Base-by-base conservation (phyloP, 2,888 invertebrate species). In the Chrysodeixis includens region DNA sequence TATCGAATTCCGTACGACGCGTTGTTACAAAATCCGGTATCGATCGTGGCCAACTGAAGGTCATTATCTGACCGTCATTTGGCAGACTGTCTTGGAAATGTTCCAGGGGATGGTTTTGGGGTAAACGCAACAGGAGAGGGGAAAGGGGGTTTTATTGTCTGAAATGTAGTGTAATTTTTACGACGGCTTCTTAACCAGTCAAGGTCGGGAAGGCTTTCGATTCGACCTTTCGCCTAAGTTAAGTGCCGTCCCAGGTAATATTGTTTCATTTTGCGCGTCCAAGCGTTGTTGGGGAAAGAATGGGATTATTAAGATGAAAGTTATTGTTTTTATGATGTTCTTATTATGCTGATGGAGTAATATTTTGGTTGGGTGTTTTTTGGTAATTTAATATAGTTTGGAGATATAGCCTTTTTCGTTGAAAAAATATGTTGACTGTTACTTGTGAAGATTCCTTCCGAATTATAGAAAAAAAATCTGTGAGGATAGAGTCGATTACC, bases 41-140 rank as follows among this genome's bases (percentile, higher is more conserved):
- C 83, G 85, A 86, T 76, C 81, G 66, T 20, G 10, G 69, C 56
- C 76, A 76, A 60, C 74, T 76, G 79, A 86, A 84, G 87, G 86
- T 86, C 79, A 81, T 80, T 74, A 75, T 81, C 73, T 82, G 84
- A 76, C 79, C 79, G 74, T 76, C 84, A 82, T 82, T 84, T 86
- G 86, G 86, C 85, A 81, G 68, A 60, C 62, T 26, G 59, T 69
- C 69, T 87, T 86, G 86, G 86, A 81, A 71, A 20, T 62, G 60
- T 30, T 82, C 86, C 86, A 86, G 72, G 20, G 56, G n/a, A 30
- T 60, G 63, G 62, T 62, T 74, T 66, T 66, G 62, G 52, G 51
- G 53, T 71, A 75, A 58, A 65, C 69, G 70, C 79, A 73, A 78
- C 76, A 71, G 75, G 71, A n/a, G n/a, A n/a, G 69, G 75, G 58